phyloP scores from a whole-genome alignment of 2,113 vertebrate species.

The Daphoenositta chrysoptera region DNA sequence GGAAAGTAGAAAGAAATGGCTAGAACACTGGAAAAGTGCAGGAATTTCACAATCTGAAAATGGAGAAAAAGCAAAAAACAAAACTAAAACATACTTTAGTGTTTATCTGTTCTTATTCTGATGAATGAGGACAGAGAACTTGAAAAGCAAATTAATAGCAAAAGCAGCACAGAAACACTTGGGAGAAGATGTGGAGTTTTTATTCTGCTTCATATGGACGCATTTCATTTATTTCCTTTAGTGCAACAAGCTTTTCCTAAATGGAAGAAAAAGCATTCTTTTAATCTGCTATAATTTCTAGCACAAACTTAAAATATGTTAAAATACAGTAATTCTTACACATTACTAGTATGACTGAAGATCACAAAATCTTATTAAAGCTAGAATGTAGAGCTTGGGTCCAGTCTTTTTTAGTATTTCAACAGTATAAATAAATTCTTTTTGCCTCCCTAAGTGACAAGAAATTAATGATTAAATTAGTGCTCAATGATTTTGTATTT shows the following conservation, averaged over 20 bases:
- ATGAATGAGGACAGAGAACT: background rate
- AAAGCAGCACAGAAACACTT: background rate
- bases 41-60: background rate
- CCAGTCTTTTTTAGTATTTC: background rate
- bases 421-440: background rate
- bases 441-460: background rate
- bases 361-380: background rate
- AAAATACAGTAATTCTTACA: background rate
- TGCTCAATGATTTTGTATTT: background rate
- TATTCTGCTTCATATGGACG: background rate
- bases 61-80: background rate
- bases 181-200: background rate
- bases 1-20: background rate
- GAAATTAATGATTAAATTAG: background rate
- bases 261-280: background rate
- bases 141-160: background rate
- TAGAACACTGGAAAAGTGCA: background rate
- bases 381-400: background rate
- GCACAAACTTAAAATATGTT: background rate
- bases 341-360: background rate
- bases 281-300: background rate
- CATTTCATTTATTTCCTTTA: slow-evolving; percentile 57
- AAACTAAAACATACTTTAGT: background rate
- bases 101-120: background rate
- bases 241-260: slow-evolving; percentile 72